Base-by-base conservation (phyloP, 2,888 invertebrate species). In the Muscina levida region DNA sequence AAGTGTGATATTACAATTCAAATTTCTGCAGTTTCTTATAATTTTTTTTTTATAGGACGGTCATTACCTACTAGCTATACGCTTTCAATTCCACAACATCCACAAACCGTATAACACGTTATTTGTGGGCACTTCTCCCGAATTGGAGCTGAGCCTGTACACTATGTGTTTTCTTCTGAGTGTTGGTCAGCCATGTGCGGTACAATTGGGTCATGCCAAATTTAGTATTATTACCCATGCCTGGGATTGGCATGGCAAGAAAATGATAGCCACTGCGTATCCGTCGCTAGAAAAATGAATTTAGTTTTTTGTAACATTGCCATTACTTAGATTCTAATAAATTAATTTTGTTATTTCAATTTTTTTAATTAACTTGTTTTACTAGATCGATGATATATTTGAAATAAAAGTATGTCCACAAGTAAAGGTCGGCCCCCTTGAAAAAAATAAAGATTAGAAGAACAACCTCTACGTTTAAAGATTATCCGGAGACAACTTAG, bases 101-200 rank as follows among this genome's bases (percentile, higher is more conserved):
- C 66, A 66, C 1, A 89, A 87, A 68, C 77, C 86, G 0, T 84
- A 82, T 19, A 87, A 84, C 51, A 82, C 85, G 2, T 83, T 88
- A 1, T 79, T 88, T 10, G 85, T 88, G 19, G 88, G 88, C 51
- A 87, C 86, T 1, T 87, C 88, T 0, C 88, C 88, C 0, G 88
- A 89, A 42, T 81, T 89, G 70, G 88, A 89, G 56, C 44, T 88
- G 72, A 87, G 88, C 66, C 77, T 88, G 1, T 88, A 86, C 17
- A 88, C 88, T 1, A 87, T 85, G 13, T 88, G 88, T 62, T 88
- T 89, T 15, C 72, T 89, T 6, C 59, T 84, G 44, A 82, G 84
- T n/a, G 82, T 83, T 5, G 84, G 83, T n/a, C 83, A 87, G 1
- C 85, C 86, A 1, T 88, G 88, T 44, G 77, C 84, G 37, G 84